Evolutionary conservation across 2,888 invertebrate species (phyloP), one percentile per base, ranked within the genome.

Genomic region (Malacosoma neustria): DNA sequence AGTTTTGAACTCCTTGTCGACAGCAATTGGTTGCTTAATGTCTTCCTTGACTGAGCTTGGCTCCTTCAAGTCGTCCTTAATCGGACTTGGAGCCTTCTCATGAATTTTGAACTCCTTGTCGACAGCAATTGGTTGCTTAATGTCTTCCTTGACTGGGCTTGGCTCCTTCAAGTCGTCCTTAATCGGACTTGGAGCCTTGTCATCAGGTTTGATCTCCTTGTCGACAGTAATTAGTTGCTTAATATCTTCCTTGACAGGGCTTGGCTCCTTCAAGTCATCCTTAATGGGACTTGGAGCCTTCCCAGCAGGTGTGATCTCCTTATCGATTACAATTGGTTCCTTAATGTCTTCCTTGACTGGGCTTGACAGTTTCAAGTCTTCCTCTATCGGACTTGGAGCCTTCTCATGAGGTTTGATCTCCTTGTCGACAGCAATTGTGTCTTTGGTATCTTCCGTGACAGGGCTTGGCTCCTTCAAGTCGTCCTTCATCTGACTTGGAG

Each of bases 31-130:
- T 7, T 3, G 22, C 11, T 39, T 46, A 0, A 39, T 38, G 1
- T 36, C 36, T 6, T 34, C 13, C 5, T 36, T 42, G 2, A 33
- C 30, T 1, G 30, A 39, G 14, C 39, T 44, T 14, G 39, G 34
- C n/a, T 31, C 13, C 36, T 14, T 35, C 3, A 33, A 14, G 15
- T 13, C 36, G 5, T 34, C 14, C 5, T 36, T 42, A 2, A 33
- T 29, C 1, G 30, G 40, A 14, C 39, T 44, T 14, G 39, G 35
- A n/a, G 33, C 15, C 29, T 37, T 37, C 3, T 34, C 13, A 11
- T 29, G 29, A 2, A n/a, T 2, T 12, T 22, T n/a, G n/a, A n/a
- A n/a, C n/a, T n/a, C n/a, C n/a, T n/a, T n/a, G n/a, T n/a, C 1
- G 1, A 30, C 2, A 4, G 30, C 3, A 1, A 4, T 30, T 4